phyloP scores from a whole-genome alignment of 2,797 vertebrate genomes.

The Danio tinwini region DNA sequence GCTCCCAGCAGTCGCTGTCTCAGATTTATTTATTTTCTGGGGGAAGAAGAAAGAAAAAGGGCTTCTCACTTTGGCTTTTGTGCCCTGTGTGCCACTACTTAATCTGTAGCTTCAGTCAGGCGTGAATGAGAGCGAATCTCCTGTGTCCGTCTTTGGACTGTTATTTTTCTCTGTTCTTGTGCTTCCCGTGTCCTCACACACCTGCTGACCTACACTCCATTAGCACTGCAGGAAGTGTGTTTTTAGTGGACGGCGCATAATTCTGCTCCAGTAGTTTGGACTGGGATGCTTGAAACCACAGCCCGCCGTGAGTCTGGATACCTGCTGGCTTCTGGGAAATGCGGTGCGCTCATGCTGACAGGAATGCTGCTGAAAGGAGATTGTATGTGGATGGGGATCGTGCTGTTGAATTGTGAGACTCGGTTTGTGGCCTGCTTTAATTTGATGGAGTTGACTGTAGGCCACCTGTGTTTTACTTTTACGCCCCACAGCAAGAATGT shows the following conservation, averaged over 20 bases:
- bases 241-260: constrained; percentile 1
- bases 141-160: constrained; percentile 8
- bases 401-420: constrained; percentile 18
- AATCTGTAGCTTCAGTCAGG: constrained; percentile 39
- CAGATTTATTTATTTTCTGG: constrained; percentile 30
- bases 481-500: neutral
- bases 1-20: neutral
- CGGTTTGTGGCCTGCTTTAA: constrained; percentile 28
- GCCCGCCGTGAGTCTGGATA: neutral
- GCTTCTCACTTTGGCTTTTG: constrained; percentile 1
- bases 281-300: neutral
- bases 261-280: constrained; percentile 24
- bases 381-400: neutral
- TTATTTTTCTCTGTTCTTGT: constrained; percentile 35
- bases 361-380: constrained; percentile 1
- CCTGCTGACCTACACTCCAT: constrained; percentile 19
- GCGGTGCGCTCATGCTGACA: constrained; percentile 22
- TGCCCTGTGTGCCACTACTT: constrained; percentile 10
- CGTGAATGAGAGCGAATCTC: constrained; percentile 13
- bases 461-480: constrained; percentile 2
- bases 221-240: constrained; percentile 25
- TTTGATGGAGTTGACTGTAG: neutral
- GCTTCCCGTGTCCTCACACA: constrained; percentile 1
- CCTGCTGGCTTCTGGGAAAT: constrained; percentile 33
- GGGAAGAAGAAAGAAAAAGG: constrained; percentile 21